Evolutionary conservation across 2,797 vertebrate genomes (phyloP).

Genomic region (Allobates femoralis): DNA sequence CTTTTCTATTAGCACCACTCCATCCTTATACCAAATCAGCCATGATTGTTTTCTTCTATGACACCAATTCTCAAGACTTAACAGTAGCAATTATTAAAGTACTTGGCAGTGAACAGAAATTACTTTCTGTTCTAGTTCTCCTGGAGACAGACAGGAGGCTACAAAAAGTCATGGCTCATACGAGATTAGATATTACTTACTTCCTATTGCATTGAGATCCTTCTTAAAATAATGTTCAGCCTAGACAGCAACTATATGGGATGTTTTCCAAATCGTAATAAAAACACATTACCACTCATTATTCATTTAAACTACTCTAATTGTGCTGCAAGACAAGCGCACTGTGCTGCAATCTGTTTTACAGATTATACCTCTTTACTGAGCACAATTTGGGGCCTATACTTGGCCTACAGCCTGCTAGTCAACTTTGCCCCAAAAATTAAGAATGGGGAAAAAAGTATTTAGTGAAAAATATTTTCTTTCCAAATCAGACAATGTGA

Average conservation of each 20-base stretch:
- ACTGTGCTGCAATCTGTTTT: too few relatives aligned
- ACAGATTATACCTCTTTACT: too few relatives aligned
- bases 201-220: background rate
- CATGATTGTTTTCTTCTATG: constrained; percentile 56
- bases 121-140: constrained; percentile 63
- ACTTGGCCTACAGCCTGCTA: too few relatives aligned
- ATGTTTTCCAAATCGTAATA: background rate
- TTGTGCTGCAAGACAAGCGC: background rate
- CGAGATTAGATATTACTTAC: constrained; percentile 22
- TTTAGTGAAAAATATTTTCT: too few relatives aligned
- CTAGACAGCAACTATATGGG: background rate
- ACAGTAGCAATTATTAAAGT: constrained; percentile 68
- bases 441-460: too few relatives aligned
- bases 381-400: too few relatives aligned
- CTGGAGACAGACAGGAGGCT: constrained; percentile 27
- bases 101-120: constrained; percentile 56
- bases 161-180: constrained; percentile 47
- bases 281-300: background rate
- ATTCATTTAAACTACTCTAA: background rate
- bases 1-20: constrained; percentile 69
- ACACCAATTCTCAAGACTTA: constrained; percentile 59
- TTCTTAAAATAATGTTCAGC: constrained; percentile 22
- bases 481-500: too few relatives aligned
- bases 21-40: constrained; percentile 60
- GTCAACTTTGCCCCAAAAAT: too few relatives aligned